These are phyloP conservation scores for Epicauta chinensis DNA, from an alignment of 1,140 invertebrate species.

Conservation along the genomic window DNA sequence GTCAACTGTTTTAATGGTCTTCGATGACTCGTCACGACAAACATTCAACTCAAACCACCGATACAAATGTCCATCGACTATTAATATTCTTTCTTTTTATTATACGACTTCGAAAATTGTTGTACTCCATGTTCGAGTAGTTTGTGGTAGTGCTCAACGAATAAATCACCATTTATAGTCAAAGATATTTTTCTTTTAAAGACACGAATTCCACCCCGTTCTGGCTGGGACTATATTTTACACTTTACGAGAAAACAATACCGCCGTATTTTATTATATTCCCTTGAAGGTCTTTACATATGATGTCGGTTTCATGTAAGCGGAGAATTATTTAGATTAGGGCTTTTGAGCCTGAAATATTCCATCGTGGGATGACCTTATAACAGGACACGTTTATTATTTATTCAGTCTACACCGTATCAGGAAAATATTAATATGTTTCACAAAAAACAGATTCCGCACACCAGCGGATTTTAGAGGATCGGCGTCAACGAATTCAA, in stretches of 20 bases:
- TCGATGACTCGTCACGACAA: too few species aligned
- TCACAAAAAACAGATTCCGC: too few species aligned
- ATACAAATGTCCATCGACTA: too few species aligned
- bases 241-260: slow-evolving; percentile 25
- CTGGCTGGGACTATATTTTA: slow-evolving; percentile 14
- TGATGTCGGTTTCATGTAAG: slow-evolving; percentile 11
- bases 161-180: slow-evolving; percentile 23
- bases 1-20: too few species aligned
- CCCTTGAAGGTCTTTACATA: slow-evolving; percentile 5
- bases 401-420: neutral
- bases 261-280: neutral
- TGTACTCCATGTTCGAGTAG: too few species aligned
- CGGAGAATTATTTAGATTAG: slow-evolving; percentile 15
- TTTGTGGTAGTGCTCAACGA: too few species aligned
- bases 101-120: too few species aligned
- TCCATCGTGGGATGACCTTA: neutral
- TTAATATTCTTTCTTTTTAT: too few species aligned
- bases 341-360: neutral
- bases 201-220: slow-evolving; percentile 12
- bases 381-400: slow-evolving; percentile 1
- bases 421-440: too few species aligned
- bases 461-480: too few species aligned
- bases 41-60: too few species aligned
- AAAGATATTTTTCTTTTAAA: slow-evolving; percentile 19
- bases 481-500: too few species aligned